Base-by-base conservation (phyloP, 1,140 invertebrate species). In the Micrasema longulum region DNA sequence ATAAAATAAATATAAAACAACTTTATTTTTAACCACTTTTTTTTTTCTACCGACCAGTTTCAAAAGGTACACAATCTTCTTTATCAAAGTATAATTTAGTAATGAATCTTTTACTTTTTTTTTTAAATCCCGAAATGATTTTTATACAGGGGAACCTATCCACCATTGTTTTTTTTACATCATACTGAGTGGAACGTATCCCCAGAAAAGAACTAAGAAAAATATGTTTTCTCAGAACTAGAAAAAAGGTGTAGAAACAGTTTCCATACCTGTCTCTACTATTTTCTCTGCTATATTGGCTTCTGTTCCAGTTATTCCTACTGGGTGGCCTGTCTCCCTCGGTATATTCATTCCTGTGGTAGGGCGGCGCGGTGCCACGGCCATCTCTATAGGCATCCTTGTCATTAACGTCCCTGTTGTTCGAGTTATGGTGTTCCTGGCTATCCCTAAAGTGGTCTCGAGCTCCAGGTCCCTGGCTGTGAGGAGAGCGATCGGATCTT, bases 231-330 rank as follows among this genome's bases (percentile, higher is more conserved):
- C n/a, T n/a, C n/a, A n/a, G n/a, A n/a, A n/a, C n/a, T n/a, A n/a
- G n/a, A n/a, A n/a, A n/a, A n/a, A n/a, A n/a, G n/a, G n/a, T n/a
- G 26, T 7, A 31, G 26, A 31, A 4, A 47, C 6, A 47, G 16
- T n/a, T 47, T n/a, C 31, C 52, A 31, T 22, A 76, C 74, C 74
- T 71, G 12, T 76, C 74, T 31, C 71, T 60, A 41, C 74, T 76
- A 41, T 72, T 76, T 70, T 76, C 74, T 68, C 74, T 57, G 47
- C 74, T 76, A 20, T 63, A 73, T 38, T 43, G 48, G 23, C 31
- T 73, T 48, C 64, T 72, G 10, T 45, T 47, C 67, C 74, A 69
- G 31, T 73, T 57, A 18, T 66, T 71, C 16, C 69, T 70, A 50
- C 69, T 75, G 2, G 65, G 50, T 14, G 69, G 65, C 26, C 73